Conservation (phyloP, 2,888 invertebrate genomes). For the Magallana nippona region DNA sequence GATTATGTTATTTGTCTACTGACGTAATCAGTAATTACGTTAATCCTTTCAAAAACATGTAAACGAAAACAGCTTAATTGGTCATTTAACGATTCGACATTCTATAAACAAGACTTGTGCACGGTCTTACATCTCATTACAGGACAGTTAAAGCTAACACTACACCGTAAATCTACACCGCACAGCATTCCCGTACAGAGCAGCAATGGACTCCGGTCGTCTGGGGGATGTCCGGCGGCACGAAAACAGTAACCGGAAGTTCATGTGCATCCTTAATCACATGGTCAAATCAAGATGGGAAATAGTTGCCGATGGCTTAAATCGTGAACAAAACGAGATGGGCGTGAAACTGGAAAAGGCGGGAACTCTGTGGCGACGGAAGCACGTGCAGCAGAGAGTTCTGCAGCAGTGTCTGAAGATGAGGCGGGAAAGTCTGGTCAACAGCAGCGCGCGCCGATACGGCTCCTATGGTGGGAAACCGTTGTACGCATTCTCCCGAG, state of each 20-base stretch:
- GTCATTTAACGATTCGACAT: no score
- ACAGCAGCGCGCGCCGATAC: conserved; percentile 45
- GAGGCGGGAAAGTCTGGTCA: conserved; percentile 52
- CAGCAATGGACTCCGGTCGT: conserved; percentile 65
- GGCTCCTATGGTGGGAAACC: conserved; percentile 68
- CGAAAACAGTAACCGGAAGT: conserved; percentile 67
- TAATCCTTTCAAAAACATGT: no score
- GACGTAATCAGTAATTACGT: no score
- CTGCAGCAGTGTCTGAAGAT: conserved; percentile 68
- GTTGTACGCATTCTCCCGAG: conserved; percentile 61
- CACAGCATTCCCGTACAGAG: no score
- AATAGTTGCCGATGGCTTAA: conserved; percentile 59
- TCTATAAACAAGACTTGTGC: no score
- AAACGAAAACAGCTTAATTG: no score
- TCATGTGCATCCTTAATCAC: conserved; percentile 67
- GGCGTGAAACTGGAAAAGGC: conserved; percentile 61
- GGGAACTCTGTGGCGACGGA: conserved; percentile 60
- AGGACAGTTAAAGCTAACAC: no score
- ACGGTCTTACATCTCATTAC: no score
- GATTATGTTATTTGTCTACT: no score
- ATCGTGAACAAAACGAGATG: conserved; percentile 58
- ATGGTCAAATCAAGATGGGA: conserved; percentile 61
- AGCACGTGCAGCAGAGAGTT: conserved; percentile 63
- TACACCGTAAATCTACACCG: no score
- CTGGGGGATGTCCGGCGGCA: conserved; percentile 63